phyloP scores from a whole-genome alignment of 1,140 invertebrate species.

The Archivesica marissinica region DNA sequence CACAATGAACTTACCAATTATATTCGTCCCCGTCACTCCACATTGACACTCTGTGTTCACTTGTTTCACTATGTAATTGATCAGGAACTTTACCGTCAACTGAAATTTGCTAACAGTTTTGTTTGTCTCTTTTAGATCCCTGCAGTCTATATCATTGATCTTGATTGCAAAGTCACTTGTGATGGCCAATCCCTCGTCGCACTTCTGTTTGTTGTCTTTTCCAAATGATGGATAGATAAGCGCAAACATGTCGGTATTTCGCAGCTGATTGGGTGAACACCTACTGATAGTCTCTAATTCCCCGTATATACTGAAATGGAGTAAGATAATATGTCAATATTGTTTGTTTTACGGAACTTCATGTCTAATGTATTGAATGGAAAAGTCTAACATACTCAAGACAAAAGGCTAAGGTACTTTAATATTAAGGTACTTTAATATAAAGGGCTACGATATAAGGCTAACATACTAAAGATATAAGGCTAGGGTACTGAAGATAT shows the following conservation, averaged over 20 bases:
- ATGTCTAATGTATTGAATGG: too few species aligned
- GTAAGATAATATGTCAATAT: background rate
- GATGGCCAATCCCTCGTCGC: background rate
- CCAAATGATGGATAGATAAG: constrained; percentile 16
- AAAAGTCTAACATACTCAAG: too few species aligned
- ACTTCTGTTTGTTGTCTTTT: background rate
- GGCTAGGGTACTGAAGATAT: too few species aligned
- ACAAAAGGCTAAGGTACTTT: too few species aligned
- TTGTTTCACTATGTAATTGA: background rate
- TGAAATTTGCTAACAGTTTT: background rate
- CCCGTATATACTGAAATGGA: constrained; percentile 3
- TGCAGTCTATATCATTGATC: constrained; percentile 5
- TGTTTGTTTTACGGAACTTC: too few species aligned
- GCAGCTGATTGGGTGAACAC: background rate
- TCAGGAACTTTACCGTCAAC: background rate
- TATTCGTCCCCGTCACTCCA: constrained; percentile 14
- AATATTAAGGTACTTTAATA: too few species aligned
- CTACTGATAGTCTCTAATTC: background rate
- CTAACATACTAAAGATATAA: too few species aligned
- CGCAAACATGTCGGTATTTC: constrained; percentile 33
- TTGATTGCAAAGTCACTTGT: background rate
- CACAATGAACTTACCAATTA: constrained; percentile 2
- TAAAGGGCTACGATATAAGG: too few species aligned
- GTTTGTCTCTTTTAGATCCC: background rate
- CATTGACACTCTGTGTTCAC: constrained; percentile 1